Percentiles rank a stretch among this genome's conserved stretches.
These are phyloP conservation scores for Melanostoma mellinum DNA, from an alignment of 2,888 invertebrate species.

Conservation along the genomic window DNA sequence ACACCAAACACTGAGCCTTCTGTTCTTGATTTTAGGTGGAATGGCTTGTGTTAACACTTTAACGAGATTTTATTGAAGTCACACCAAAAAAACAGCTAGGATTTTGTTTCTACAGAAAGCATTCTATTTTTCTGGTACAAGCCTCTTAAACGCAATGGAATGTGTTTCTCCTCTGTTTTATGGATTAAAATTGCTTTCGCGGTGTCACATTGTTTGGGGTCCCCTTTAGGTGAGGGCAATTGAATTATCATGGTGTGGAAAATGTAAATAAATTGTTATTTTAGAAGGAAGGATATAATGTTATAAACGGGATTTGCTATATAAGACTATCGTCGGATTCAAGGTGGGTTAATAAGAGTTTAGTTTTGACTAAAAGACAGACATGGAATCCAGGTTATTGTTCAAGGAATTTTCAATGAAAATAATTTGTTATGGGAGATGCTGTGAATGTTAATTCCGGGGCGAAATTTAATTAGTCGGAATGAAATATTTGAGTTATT, in stretches of 20 bases:
- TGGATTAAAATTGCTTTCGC: constrained; percentile 68
- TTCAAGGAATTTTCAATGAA: constrained; percentile 44
- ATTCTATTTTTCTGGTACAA: constrained; percentile 32
- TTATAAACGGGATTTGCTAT: constrained; percentile 27
- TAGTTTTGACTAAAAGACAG: constrained; percentile 25
- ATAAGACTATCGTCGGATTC: constrained; percentile 31
- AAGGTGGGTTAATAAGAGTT: constrained; percentile 55
- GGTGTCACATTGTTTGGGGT: constrained; percentile 64
- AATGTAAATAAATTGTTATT: constrained; percentile 67
- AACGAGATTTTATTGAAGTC: constrained; percentile 76
- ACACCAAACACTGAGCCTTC: constrained; percentile 14
- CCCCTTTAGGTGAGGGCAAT: constrained; percentile 42
- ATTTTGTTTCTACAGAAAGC: constrained; percentile 45
- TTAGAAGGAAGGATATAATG: constrained; percentile 52
- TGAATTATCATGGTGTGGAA: constrained; percentile 64
- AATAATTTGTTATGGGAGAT: constrained; percentile 40
- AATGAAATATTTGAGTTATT: constrained; percentile 13
- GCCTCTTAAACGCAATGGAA: constrained; percentile 13
- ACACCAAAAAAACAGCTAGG: constrained; percentile 42
- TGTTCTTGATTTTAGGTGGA: constrained; percentile 25
- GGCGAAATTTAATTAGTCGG: constrained; percentile 55
- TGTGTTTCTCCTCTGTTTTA: constrained; percentile 46
- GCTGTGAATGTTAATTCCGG: constrained; percentile 53
- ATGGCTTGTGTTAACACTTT: constrained; percentile 76
- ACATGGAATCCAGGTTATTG: constrained; percentile 6